These are phyloP conservation scores for Peromyscus maniculatus DNA, from an alignment of 2,113 vertebrate species.

Conservation along the genomic window DNA sequence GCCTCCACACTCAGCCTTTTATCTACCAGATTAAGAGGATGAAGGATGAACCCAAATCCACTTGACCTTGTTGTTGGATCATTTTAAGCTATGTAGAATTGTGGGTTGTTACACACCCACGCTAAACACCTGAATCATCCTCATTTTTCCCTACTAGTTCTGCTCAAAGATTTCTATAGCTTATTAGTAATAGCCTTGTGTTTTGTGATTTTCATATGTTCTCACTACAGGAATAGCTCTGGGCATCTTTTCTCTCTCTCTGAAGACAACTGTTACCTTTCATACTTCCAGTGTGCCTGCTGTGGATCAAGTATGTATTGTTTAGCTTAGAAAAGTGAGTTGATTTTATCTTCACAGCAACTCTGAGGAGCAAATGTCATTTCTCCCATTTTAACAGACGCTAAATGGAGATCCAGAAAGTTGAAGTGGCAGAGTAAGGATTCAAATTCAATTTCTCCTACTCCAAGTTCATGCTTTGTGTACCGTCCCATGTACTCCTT, in stretches of 20 bases:
- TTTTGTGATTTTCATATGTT: not conserved
- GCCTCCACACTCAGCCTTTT: not conserved
- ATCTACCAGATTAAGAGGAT: not conserved
- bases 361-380: not conserved
- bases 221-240: not conserved
- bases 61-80: not conserved
- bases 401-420: slow-evolving; percentile 28
- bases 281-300: not conserved
- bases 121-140: not conserved
- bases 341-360: slow-evolving; percentile 32
- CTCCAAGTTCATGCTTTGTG: not conserved
- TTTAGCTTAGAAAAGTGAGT: not conserved
- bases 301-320: not conserved
- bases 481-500: not conserved
- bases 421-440: not conserved
- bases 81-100: not conserved
- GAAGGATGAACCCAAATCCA: not conserved
- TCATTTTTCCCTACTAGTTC: not conserved
- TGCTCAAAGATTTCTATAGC: not conserved
- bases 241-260: not conserved
- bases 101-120: not conserved
- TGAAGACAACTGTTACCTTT: not conserved
- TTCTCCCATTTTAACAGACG: slow-evolving; percentile 41
- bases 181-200: not conserved
- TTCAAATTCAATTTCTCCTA: slow-evolving; percentile 38